Evolutionary conservation across 2,888 invertebrate species (phyloP).

Genomic region (Taenaris catops): DNA sequence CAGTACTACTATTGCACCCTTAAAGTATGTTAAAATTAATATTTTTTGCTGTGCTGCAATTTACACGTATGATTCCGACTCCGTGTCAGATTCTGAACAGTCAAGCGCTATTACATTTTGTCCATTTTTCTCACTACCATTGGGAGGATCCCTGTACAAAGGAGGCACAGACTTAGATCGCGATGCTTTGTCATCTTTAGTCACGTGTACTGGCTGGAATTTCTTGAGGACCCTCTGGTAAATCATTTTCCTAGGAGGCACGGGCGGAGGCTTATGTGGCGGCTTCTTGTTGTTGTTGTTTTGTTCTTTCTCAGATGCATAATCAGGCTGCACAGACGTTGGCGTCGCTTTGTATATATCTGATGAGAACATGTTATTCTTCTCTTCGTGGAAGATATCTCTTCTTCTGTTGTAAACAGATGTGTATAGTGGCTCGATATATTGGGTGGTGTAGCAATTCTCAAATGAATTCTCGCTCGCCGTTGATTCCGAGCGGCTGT

Average conservation of each 20-base stretch:
- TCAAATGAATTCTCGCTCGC: constrained; percentile 70
- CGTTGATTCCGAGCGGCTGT: constrained; percentile 66
- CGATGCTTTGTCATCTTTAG: constrained; percentile 74
- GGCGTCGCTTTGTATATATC: constrained; percentile 76
- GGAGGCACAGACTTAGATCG: constrained; percentile 71
- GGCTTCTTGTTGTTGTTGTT: constrained; percentile 59
- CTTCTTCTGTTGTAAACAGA: constrained; percentile 65
- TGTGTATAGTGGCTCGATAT: constrained; percentile 67
- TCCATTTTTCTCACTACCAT: constrained; percentile 48
- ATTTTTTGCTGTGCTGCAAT: constrained; percentile 17
- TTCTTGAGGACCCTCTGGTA: constrained; percentile 78
- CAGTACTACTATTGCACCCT: constrained; percentile 25
- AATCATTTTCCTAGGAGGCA: constrained; percentile 77
- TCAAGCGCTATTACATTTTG: constrained; percentile 62
- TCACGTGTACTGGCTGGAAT: constrained; percentile 83
- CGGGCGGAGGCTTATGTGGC: constrained; percentile 79
- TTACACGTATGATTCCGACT: constrained; percentile 74
- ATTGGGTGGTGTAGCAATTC: constrained; percentile 65
- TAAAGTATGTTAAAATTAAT: constrained; percentile 17
- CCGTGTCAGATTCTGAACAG: constrained; percentile 71
- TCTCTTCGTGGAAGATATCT: constrained; percentile 67
- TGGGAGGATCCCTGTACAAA: constrained; percentile 62
- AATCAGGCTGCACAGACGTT: constrained; percentile 65
- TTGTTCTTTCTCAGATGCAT: constrained; percentile 46
- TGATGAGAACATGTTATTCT: constrained; percentile 57